These are phyloP conservation scores for Protonibea diacanthus DNA, from an alignment of 2,797 vertebrate species.

Conservation along the genomic window DNA sequence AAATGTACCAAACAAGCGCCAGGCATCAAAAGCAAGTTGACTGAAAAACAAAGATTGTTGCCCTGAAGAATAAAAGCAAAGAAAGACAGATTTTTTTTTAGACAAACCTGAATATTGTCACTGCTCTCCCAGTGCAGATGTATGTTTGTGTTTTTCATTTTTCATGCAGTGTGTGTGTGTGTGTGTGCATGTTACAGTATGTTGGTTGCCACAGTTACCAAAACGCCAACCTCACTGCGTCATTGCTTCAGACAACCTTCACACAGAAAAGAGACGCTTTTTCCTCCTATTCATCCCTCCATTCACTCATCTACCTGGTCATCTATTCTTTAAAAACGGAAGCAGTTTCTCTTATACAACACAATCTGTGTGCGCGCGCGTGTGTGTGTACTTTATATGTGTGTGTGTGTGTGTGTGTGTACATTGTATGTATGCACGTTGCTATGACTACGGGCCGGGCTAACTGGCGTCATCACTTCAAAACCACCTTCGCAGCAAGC, in stretches of 20 bases:
- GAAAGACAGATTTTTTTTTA: slow-evolving; percentile 18
- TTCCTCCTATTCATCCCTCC: slow-evolving; percentile 61
- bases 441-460: slow-evolving; percentile 71
- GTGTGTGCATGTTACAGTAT: slow-evolving; percentile 61
- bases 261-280: slow-evolving; percentile 56
- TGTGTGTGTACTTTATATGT: slow-evolving; percentile 14
- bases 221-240: slow-evolving; percentile 85
- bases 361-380: slow-evolving; percentile 3
- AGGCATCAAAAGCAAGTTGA: slow-evolving; percentile 12
- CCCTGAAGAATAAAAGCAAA: slow-evolving; percentile 56
- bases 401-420: slow-evolving; percentile 6
- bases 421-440: slow-evolving; percentile 73
- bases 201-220: slow-evolving; percentile 83
- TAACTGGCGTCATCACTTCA: slow-evolving; percentile 80
- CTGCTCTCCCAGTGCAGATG: slow-evolving; percentile 58
- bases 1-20: slow-evolving; percentile 30
- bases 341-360: slow-evolving; percentile 51
- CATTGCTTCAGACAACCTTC: slow-evolving; percentile 81
- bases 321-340: slow-evolving; percentile 58
- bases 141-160: slow-evolving; percentile 62
- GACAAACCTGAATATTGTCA: slow-evolving; percentile 58
- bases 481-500: slow-evolving; percentile 80
- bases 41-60: slow-evolving; percentile 52
- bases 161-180: slow-evolving; percentile 38
- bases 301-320: slow-evolving; percentile 62